phyloP scores from a whole-genome alignment of 2,797 vertebrate species.

The Peromyscus nudipes region DNA sequence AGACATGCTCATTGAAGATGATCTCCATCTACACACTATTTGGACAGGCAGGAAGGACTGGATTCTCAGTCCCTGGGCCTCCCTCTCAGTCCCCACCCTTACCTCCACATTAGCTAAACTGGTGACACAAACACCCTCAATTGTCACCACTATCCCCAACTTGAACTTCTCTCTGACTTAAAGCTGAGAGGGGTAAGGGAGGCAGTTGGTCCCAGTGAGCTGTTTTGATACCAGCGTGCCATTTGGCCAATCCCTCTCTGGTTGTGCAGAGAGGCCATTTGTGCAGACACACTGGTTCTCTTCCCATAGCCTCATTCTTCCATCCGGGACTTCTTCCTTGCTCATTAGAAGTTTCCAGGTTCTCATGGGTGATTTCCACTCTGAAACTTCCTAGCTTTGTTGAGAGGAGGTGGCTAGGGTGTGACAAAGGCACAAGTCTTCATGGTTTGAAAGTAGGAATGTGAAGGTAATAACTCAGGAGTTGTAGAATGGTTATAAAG shows the following conservation, averaged over 20 bases:
- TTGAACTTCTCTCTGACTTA: conserved; percentile 3
- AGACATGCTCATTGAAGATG: not conserved
- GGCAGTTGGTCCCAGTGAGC: conserved; percentile 19
- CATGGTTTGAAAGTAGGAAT: conserved; percentile 61
- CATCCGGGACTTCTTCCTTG: not conserved
- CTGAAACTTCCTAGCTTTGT: conserved; percentile 50
- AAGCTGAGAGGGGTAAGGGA: not conserved
- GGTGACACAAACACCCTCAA: not conserved
- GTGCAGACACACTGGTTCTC: not conserved
- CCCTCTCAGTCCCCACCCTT: not conserved
- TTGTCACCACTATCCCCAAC: not conserved
- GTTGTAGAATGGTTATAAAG: conserved; percentile 44
- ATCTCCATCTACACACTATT: not conserved
- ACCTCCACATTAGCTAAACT: not conserved
- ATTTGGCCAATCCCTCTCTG: conserved; percentile 28
- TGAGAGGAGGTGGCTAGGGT: not conserved
- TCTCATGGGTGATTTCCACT: not conserved
- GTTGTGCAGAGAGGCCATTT: conserved; percentile 38
- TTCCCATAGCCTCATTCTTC: conserved; percentile 1
- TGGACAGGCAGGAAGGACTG: conserved; percentile 26
- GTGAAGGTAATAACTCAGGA: conserved; percentile 49
- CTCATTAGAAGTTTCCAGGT: conserved; percentile 8
- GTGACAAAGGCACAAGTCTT: not conserved
- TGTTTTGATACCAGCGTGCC: conserved; percentile 43
- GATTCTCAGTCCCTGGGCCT: conserved; percentile 50